These are phyloP conservation scores for Matsumyia berberina DNA, from an alignment of 2,888 invertebrate genomes.

Conservation along the genomic window DNA sequence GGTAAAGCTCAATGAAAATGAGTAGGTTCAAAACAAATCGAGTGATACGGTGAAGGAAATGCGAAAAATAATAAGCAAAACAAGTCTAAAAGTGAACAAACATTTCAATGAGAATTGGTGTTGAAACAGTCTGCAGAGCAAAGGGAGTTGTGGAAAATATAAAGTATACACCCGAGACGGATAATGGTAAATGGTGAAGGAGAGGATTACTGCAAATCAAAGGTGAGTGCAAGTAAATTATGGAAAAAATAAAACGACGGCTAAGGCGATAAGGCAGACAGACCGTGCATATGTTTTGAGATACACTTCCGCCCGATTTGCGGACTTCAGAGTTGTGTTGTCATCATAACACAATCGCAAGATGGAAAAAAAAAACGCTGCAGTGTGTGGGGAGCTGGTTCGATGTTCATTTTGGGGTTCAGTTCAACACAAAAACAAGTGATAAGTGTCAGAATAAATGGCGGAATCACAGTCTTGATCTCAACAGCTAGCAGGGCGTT, in stretches of 20 bases:
- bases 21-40: slow-evolving; percentile 45
- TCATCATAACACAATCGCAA: not conserved
- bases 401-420: too few relatives aligned
- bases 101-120: not conserved
- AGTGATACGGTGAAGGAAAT: slow-evolving; percentile 31
- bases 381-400: too few relatives aligned
- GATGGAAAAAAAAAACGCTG: too few relatives aligned
- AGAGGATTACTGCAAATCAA: slow-evolving; percentile 22
- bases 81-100: slow-evolving; percentile 3
- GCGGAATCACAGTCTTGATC: too few relatives aligned
- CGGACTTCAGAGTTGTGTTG: not conserved
- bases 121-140: not conserved
- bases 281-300: too few relatives aligned
- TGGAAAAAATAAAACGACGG: too few relatives aligned
- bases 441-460: too few relatives aligned
- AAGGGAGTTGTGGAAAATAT: not conserved
- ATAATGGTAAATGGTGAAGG: slow-evolving; percentile 26
- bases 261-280: not conserved
- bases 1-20: slow-evolving; percentile 15
- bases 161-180: slow-evolving; percentile 3
- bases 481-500: too few relatives aligned
- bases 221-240: slow-evolving; percentile 19
- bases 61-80: slow-evolving; percentile 24
- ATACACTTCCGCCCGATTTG: not conserved
- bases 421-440: too few relatives aligned